These are phyloP conservation scores for Vultur gryphus DNA, from an alignment of 2,797 vertebrate species.

Conservation along the genomic window DNA sequence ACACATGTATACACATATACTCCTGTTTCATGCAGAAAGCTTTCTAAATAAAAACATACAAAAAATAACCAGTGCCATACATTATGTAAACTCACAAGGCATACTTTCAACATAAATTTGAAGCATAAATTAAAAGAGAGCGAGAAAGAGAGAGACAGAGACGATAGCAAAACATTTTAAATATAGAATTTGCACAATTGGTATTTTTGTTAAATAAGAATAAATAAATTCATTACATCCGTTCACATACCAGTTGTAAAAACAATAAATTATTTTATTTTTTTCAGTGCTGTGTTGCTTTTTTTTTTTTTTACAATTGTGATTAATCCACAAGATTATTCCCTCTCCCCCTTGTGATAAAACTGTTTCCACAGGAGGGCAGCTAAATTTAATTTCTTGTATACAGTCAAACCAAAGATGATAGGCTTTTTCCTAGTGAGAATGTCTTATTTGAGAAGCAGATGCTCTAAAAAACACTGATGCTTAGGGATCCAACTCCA, in stretches of 20 bases:
- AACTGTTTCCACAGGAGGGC: slow-evolving; percentile 78
- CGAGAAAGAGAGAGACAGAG: slow-evolving; percentile 56
- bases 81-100: slow-evolving; percentile 78
- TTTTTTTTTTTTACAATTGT: slow-evolving; percentile 56
- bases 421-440: neutral
- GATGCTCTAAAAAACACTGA: neutral
- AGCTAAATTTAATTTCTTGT: slow-evolving; percentile 31
- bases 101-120: slow-evolving; percentile 72
- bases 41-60: slow-evolving; percentile 61
- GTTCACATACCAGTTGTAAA: slow-evolving; percentile 94
- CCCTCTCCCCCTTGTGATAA: slow-evolving; percentile 53
- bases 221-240: slow-evolving; percentile 95
- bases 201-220: slow-evolving; percentile 92
- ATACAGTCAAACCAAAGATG: neutral
- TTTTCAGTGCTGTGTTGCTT: slow-evolving; percentile 93
- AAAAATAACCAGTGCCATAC: slow-evolving; percentile 75
- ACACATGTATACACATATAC: slow-evolving; percentile 23
- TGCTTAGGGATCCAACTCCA: neutral
- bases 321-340: slow-evolving; percentile 63
- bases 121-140: slow-evolving; percentile 79
- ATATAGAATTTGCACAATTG: slow-evolving; percentile 87
- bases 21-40: slow-evolving; percentile 62
- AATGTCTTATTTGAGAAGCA: neutral
- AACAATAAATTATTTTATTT: slow-evolving; percentile 95
- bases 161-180: slow-evolving; percentile 84